A percentile compares a stretch with the other conserved stretches of the same genome.
These are phyloP conservation scores for Rhagonycha lutea DNA, from an alignment of 2,888 invertebrate species.

Conservation along the genomic window DNA sequence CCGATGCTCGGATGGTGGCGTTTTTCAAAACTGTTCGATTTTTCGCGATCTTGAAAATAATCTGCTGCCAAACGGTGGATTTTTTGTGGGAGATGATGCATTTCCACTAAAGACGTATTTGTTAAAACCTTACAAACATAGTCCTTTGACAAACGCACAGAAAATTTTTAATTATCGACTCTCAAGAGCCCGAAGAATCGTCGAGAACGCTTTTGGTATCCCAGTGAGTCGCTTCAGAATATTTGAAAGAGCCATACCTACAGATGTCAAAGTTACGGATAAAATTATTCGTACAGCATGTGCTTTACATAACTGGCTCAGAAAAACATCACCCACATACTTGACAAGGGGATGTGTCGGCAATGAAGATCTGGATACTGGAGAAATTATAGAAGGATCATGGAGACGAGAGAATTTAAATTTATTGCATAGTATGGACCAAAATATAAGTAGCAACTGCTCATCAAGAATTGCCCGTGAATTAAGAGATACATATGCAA, in stretches of 20 bases:
- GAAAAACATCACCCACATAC: neutral
- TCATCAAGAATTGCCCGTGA: neutral
- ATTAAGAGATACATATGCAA: neutral
- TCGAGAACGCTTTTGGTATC: constrained; percentile 1
- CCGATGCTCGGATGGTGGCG: neutral
- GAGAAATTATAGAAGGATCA: constrained; percentile 2
- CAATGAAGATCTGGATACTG: constrained; percentile 9
- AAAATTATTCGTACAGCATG: constrained; percentile 5
- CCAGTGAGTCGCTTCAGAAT: constrained; percentile 1
- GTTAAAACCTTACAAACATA: neutral
- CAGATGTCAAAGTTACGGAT: neutral
- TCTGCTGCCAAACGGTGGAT: constrained; percentile 1
- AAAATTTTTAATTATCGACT: neutral
- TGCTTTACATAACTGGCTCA: constrained; percentile 6
- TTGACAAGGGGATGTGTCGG: neutral
- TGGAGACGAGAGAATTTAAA: neutral
- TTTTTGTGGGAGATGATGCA: neutral
- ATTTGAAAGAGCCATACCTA: constrained; percentile 1
- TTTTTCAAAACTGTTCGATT: constrained; percentile 1
- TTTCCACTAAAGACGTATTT: no score
- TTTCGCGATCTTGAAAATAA: constrained; percentile 3
- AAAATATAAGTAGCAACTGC: neutral
- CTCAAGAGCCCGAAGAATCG: neutral
- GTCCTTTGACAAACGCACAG: neutral
- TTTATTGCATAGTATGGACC: neutral